Percentiles rank a stretch among this genome's conserved stretches.
These are phyloP conservation scores for Bombus polaris DNA, from an alignment of 1,140 invertebrate genomes.

Conservation along the genomic window DNA sequence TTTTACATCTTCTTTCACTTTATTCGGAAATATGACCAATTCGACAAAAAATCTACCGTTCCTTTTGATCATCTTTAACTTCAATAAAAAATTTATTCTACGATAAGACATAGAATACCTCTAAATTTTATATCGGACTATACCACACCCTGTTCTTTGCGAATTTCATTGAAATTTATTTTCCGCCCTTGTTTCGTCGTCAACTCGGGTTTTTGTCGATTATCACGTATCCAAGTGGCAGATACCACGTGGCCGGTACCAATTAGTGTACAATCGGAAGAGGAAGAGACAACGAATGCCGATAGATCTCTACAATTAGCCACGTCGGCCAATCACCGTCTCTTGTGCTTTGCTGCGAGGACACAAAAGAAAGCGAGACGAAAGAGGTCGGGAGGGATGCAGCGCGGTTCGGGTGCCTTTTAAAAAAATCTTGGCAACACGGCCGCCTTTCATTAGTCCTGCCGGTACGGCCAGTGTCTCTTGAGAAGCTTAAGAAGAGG, in stretches of 20 bases:
- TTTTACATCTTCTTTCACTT: too few relatives aligned
- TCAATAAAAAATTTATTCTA: not conserved
- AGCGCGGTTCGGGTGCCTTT: slow-evolving; percentile 52
- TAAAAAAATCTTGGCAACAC: slow-evolving; percentile 72
- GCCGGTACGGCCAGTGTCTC: slow-evolving; percentile 46
- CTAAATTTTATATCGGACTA: not conserved
- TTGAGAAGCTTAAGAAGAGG: slow-evolving; percentile 53
- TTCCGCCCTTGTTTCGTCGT: not conserved
- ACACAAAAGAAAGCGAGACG: slow-evolving; percentile 64
- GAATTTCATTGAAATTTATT: not conserved
- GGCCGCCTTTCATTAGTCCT: slow-evolving; percentile 71
- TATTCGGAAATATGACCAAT: too few relatives aligned
- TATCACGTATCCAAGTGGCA: not conserved
- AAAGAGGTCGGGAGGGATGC: slow-evolving; percentile 29
- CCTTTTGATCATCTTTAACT: not conserved
- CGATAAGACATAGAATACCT: not conserved
- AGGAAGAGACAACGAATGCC: slow-evolving; percentile 42
- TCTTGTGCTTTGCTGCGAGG: slow-evolving; percentile 64
- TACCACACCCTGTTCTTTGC: not conserved
- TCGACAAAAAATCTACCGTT: too few relatives aligned
- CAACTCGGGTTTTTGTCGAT: not conserved
- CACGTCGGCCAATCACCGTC: slow-evolving; percentile 72
- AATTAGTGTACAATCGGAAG: slow-evolving; percentile 56
- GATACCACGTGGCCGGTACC: slow-evolving; percentile 10
- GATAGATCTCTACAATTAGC: slow-evolving; percentile 70